Base-by-base conservation (phyloP, 1,140 invertebrate species). In the Monochamus saltuarius region DNA sequence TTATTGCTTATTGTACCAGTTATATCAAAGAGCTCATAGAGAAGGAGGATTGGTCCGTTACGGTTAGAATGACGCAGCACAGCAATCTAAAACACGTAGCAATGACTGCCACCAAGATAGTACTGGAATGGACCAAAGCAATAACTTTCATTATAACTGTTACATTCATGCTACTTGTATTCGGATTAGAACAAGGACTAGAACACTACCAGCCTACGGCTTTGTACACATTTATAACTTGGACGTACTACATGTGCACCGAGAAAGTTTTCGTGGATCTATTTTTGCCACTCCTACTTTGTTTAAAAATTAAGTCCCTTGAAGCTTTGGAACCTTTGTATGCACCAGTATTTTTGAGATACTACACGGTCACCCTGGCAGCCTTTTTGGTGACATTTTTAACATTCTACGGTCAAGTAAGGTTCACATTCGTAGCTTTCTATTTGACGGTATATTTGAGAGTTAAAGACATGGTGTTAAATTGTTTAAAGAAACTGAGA, bases 101-200 rank as follows among this genome's bases (percentile, higher is more conserved):
- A n/a, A 89, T 91, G 86, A 87, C 87, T 1, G 84, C 89, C 0
- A 90, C 88, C 0, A 90, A 90, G 76, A 87, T 91, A 54, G 87
- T 90, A 7, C 79, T 91, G 11, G 89, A 91, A 76, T 90, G 89
- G 85, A 90, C 88, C 7, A 91, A 90, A 78, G 88, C 87, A 0
- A 84, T 91, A 16, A 90, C 89, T 1, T 91, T 90, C 69, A 82
- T 89, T 19, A 87, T 90, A 19, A 91, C 89, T 4, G 80, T 89
- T n/a, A 88, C 87, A 1, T 90, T 89, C 69, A 85, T 89, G 78
- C 78, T 90, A 4, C 77, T 90, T 0, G 87, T 89, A 0, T 85
- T 90, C 54, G 87, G 87, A 11, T 72, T 90, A 35, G 87, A 90
- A 72, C 87, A 89, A 76, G 88, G 88, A 0, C 75, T 90, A 35